These are phyloP conservation scores for Phrynocephalus versicolor DNA, from an alignment of 2,113 vertebrate genomes.

Conservation along the genomic window DNA sequence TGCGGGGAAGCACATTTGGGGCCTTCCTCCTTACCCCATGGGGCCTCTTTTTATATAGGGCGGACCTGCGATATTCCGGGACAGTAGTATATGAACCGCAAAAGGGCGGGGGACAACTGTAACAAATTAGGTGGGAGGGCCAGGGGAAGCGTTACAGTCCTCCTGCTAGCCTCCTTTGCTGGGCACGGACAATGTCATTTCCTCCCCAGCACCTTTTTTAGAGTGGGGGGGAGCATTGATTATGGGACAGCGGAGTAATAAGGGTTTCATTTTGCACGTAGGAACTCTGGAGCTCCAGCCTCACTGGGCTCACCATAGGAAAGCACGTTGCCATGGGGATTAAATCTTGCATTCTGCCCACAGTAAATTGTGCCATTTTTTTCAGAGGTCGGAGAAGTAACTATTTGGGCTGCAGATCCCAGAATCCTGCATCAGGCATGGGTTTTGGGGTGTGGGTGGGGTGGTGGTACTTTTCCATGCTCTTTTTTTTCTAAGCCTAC, in stretches of 20 bases:
- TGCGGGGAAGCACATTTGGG: too few species aligned
- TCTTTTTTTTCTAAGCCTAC: background rate
- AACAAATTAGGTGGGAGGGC: background rate
- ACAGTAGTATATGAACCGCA: too few species aligned
- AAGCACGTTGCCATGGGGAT: slow-evolving; percentile 10
- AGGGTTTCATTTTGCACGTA: background rate
- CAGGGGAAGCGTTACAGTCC: background rate
- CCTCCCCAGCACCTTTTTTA: background rate
- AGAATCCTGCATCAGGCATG: too few species aligned
- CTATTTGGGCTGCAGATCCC: background rate
- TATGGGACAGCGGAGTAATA: background rate
- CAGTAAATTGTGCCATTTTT: slow-evolving; percentile 20
- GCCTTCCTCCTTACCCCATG: too few species aligned
- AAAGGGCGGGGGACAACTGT: too few species aligned
- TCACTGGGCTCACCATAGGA: slow-evolving; percentile 1
- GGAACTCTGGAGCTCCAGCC: background rate
- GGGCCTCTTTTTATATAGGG: too few species aligned
- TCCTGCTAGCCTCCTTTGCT: background rate
- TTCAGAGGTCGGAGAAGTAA: background rate
- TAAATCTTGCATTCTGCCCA: slow-evolving; percentile 19
- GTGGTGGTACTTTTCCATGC: background rate
- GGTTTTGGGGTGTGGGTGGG: background rate
- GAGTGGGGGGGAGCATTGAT: slow-evolving; percentile 21
- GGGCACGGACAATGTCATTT: slow-evolving; percentile 21
- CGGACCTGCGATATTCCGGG: too few species aligned